A percentile compares a stretch with the other conserved stretches of the same genome.
These are phyloP conservation scores for Pungitius pungitius DNA, from an alignment of 2,113 vertebrate genomes.

Conservation along the genomic window DNA sequence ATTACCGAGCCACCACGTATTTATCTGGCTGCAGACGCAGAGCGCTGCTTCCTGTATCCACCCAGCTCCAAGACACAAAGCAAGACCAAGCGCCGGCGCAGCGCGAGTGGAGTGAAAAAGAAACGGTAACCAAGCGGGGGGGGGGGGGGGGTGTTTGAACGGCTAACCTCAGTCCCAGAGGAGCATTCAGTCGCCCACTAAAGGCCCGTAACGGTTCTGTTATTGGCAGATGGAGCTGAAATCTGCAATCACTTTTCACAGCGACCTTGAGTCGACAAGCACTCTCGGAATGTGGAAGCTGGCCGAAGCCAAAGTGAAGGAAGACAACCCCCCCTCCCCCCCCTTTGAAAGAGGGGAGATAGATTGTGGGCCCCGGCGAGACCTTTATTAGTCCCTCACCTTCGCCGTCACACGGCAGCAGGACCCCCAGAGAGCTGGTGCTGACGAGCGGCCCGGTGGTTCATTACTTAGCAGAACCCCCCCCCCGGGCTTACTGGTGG, in stretches of 20 bases:
- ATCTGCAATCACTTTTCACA: slow-evolving; percentile 54
- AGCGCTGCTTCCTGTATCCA: slow-evolving; percentile 63
- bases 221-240: slow-evolving; percentile 51
- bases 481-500: background rate
- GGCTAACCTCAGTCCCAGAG: slow-evolving; percentile 33
- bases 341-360: background rate
- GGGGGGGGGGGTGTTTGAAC: too few relatives aligned
- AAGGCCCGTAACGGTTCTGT: slow-evolving; percentile 41
- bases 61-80: slow-evolving; percentile 40
- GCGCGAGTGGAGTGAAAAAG: slow-evolving; percentile 25
- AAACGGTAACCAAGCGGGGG: slow-evolving; percentile 20
- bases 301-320: slow-evolving; percentile 49
- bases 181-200: slow-evolving; percentile 51
- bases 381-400: too few relatives aligned
- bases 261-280: slow-evolving; percentile 61
- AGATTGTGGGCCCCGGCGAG: too few relatives aligned
- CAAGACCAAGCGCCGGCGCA: slow-evolving; percentile 29
- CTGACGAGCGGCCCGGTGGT: background rate
- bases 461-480: background rate
- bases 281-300: slow-evolving; percentile 64
- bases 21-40: slow-evolving; percentile 68
- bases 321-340: slow-evolving; percentile 39
- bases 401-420: too few relatives aligned
- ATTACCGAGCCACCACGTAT: slow-evolving; percentile 76
- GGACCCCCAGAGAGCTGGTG: too few relatives aligned